Evolutionary conservation across 2,797 vertebrate genomes (phyloP), one percentile per base, ranked within the genome.

Genomic region (Peromyscus attwateri): DNA sequence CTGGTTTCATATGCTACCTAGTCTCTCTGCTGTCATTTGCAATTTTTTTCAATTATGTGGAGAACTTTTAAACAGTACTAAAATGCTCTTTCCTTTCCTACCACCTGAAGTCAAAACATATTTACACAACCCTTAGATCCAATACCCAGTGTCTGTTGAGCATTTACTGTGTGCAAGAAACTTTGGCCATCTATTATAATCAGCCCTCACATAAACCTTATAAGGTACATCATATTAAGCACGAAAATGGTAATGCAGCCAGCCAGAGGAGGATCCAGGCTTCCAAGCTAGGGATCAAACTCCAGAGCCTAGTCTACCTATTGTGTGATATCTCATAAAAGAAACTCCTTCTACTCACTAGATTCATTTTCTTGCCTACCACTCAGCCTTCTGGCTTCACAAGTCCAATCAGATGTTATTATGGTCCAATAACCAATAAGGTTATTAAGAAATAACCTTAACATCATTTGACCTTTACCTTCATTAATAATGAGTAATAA

Each of bases 91-190:
- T 83, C 82, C 79, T 40, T 40, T 43, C 66, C 70, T 94, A 12
- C 17, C 77, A 55, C 31, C 21, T 94, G 75, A 60, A 85, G 34
- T 46, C 11, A 71, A 57, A 88, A 81, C 10, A 11, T 76, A 60
- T 76, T 85, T 90, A 25, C 27, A 79, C 62, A 94, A 92, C 10
- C 66, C n/a, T 75, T 85, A 91, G 84, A 92, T 25, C 64, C 49
- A 70, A 23, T 11, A 80, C 66, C 12, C 16, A 92, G 55, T 1
- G 16, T 66, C 71, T 79, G 46, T n/a, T 57, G 46, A 80, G 64
- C 89, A 89, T 76, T 87, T 80, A 76, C 10, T 82, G 7, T 66
- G 75, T 81, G 55, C 3, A 94, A 66, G 37, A 91, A 73, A 19
- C 85, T 94, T 95, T 7, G 43, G n/a, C 70, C 37, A 91, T 66